A percentile compares a stretch with the other conserved stretches of the same genome.
phyloP scores from a whole-genome alignment of 2,888 invertebrate genomes.

The Lasioglossum pauxillum region DNA sequence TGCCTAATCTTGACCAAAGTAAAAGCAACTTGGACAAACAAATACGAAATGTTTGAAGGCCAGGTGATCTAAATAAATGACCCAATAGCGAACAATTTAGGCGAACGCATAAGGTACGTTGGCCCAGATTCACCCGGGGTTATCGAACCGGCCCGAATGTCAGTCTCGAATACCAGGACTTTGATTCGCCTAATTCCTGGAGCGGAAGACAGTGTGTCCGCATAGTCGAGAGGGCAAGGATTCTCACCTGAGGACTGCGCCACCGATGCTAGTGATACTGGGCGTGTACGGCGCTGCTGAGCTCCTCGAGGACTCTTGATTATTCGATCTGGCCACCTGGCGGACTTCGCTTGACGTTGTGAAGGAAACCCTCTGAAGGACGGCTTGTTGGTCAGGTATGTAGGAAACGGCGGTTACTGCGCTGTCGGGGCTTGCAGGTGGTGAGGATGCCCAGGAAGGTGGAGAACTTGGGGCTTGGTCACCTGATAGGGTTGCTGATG shows the following conservation, averaged over 20 bases:
- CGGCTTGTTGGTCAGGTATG: constrained; percentile 85
- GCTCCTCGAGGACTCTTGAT: constrained; percentile 76
- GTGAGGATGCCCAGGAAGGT: constrained; percentile 87
- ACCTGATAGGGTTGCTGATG: constrained; percentile 86
- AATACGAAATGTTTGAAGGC: not conserved
- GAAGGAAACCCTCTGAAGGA: constrained; percentile 87
- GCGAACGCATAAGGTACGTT: constrained; percentile 27
- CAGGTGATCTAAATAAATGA: not conserved
- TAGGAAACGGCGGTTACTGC: constrained; percentile 86
- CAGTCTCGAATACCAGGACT: constrained; percentile 37
- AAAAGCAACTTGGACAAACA: not conserved
- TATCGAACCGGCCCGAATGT: constrained; percentile 41
- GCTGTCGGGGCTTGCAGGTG: constrained; percentile 87
- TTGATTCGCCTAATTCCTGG: constrained; percentile 36
- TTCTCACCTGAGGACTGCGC: constrained; percentile 86
- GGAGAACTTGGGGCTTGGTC: constrained; percentile 86
- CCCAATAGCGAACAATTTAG: constrained; percentile 9
- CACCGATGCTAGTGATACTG: constrained; percentile 88
- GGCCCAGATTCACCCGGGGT: constrained; percentile 14
- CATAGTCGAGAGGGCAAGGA: constrained; percentile 39
- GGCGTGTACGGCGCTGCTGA: constrained; percentile 83
- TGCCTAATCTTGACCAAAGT: not conserved
- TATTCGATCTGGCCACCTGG: constrained; percentile 82
- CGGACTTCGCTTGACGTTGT: constrained; percentile 87
- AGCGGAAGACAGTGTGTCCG: not conserved